Evolutionary conservation across 2,113 vertebrate species (phyloP).

Genomic region (Arvicanthis niloticus): DNA sequence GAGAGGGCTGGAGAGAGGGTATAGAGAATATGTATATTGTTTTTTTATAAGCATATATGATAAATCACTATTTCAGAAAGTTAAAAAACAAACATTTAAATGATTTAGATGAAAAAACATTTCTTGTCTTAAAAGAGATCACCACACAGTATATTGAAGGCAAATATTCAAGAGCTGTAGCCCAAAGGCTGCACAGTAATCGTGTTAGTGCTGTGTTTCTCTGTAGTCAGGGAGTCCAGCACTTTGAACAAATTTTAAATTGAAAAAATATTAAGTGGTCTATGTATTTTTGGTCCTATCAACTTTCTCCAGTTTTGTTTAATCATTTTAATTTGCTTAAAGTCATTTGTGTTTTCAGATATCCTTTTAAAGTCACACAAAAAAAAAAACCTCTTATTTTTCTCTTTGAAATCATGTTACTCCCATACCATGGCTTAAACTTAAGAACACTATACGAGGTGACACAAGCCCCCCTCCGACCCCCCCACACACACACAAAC

Average conservation of each 20-base stretch:
- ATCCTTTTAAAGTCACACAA: constrained; percentile 15
- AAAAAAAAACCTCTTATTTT: neutral
- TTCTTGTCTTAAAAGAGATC: neutral
- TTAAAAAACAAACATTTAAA: constrained; percentile 2
- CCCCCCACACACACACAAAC: neutral
- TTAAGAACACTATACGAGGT: neutral
- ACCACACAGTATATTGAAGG: neutral
- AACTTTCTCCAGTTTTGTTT: constrained; percentile 3
- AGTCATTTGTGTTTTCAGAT: neutral
- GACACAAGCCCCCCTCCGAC: neutral
- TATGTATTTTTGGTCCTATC: neutral
- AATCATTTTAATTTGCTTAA: neutral
- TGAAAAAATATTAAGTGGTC: neutral
- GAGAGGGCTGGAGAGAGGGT: neutral
- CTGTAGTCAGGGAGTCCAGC: neutral
- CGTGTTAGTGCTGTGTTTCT: neutral
- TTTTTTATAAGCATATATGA: neutral
- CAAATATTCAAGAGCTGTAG: neutral
- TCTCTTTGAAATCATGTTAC: neutral
- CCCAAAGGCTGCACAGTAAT: neutral
- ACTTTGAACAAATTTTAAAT: constrained; percentile 53
- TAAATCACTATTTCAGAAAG: constrained; percentile 13
- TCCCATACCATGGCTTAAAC: neutral
- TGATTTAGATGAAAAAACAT: neutral
- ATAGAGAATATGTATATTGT: neutral